Base-by-base conservation (phyloP, 1,140 invertebrate genomes). In the Plodia interpunctella region DNA sequence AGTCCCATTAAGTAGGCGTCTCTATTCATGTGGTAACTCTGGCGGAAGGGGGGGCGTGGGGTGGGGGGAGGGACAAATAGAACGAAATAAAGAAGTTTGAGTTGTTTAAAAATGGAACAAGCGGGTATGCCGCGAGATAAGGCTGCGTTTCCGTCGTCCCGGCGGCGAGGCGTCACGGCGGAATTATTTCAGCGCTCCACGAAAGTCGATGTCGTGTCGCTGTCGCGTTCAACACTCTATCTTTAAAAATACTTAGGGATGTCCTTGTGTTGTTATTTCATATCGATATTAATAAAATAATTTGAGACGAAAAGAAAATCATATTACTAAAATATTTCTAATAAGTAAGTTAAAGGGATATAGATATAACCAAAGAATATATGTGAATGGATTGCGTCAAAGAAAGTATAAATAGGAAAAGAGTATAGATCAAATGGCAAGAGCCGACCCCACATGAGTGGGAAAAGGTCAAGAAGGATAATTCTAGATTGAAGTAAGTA, bases 81-180 rank as follows among this genome's bases (percentile, higher is more conserved):
- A 85, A 44, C 38, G 38, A 81, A 57, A 86, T 84, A 88, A 85
- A 87, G 78, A 86, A 81, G 79, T 53, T 44, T 63, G 84, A 87
- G 74, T 88, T 88, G 83, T 89, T 89, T 89, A 88, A 89, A 88
- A 89, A 87, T 83, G 80, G 83, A 87, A 87, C 84, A 87, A 89
- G 82, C 80, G 78, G 79, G 82, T 85, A 86, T 88, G 84, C 73
- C 57, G 68, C 59, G 65, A 85, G 87, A 89, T 89, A 89, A 89
- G 87, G 78, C 80, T 78, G 82, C 76, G 83, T 86, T 89, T 89
- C 87, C 87, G 84, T 62, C 76, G 78, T 72, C 66, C 65, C 68
- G 70, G 63, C 62, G 62, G 51, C 61, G 50, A n/a, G 57, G 58
- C 57, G 67, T 68, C 63, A 68, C 65, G 49, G 53, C 62, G 74